A percentile compares a stretch with the other conserved stretches of the same genome.
Evolutionary conservation across 1,140 invertebrate genomes (phyloP).

Genomic region (Coelopa frigida): DNA sequence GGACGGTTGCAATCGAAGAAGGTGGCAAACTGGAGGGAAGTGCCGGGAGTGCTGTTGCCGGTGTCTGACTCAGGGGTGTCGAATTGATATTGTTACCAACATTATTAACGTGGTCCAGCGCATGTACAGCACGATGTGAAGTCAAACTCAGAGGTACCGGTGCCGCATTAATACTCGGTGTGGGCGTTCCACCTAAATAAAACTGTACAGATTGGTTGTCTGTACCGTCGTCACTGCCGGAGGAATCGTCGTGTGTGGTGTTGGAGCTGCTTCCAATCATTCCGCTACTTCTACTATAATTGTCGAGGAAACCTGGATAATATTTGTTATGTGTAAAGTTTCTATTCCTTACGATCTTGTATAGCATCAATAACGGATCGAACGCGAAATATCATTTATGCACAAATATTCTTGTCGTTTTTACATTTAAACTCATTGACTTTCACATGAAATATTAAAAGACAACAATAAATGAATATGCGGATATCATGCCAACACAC

Average conservation of each 20-base stretch:
- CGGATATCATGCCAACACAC: conserved; percentile 7
- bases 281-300: conserved; percentile 14
- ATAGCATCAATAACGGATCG: too few species aligned
- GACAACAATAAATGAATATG: conserved; percentile 5
- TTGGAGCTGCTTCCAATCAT: conserved; percentile 12
- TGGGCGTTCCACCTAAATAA: conserved; percentile 14
- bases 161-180: conserved; percentile 1
- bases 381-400: not conserved
- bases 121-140: not conserved
- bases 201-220: conserved; percentile 18
- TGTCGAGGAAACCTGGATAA: conserved; percentile 21
- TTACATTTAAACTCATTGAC: not conserved
- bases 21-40: too few species aligned
- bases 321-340: conserved; percentile 20
- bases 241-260: conserved; percentile 16
- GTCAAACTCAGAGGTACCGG: not conserved
- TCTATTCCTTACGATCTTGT: conserved; percentile 20
- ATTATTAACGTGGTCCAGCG: conserved; percentile 10
- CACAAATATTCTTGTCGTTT: conserved; percentile 1
- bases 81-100: conserved; percentile 6
- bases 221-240: conserved; percentile 18
- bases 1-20: too few species aligned
- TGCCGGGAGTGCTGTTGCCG: too few species aligned
- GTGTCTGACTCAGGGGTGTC: too few species aligned
- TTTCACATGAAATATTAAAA: not conserved